Evolutionary conservation across 2,888 invertebrate species (phyloP).

Genomic region (Eupithecia vulgata): DNA sequence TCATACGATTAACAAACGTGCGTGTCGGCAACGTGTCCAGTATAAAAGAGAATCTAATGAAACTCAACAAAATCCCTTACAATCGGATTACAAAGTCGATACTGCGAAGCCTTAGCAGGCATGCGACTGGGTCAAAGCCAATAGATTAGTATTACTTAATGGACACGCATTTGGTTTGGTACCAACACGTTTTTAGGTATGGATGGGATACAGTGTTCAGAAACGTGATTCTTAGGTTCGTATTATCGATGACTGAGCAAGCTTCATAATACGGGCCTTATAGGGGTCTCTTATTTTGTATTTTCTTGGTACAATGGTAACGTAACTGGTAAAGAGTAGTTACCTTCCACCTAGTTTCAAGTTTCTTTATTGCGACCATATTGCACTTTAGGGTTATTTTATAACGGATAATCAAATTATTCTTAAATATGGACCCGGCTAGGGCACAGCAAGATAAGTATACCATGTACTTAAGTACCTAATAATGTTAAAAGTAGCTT

Average conservation of each 20-base stretch:
- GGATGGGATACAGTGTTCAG: conserved; percentile 10
- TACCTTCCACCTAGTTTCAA: no score
- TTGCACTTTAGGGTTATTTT: no score
- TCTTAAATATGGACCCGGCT: no score
- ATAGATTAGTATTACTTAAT: conserved; percentile 50
- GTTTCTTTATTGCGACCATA: no score
- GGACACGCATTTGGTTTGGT: conserved; percentile 34
- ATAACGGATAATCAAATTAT: no score
- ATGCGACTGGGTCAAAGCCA: conserved; percentile 63
- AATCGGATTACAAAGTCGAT: conserved; percentile 66
- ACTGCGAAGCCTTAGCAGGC: conserved; percentile 57
- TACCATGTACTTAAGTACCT: no score
- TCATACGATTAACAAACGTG: neutral
- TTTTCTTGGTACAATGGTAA: neutral
- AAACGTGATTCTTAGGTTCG: conserved; percentile 30
- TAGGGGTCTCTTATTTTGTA: neutral
- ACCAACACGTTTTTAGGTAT: conserved; percentile 27
- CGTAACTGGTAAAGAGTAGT: neutral
- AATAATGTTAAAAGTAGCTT: no score
- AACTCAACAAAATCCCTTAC: conserved; percentile 45
- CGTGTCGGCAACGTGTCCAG: conserved; percentile 33
- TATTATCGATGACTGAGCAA: no score
- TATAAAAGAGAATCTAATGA: conserved; percentile 44
- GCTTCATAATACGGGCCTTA: no score
- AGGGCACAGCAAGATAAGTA: no score